Evolutionary conservation across 2,113 vertebrate genomes (phyloP).

Genomic region (Ranitomeya variabilis): DNA sequence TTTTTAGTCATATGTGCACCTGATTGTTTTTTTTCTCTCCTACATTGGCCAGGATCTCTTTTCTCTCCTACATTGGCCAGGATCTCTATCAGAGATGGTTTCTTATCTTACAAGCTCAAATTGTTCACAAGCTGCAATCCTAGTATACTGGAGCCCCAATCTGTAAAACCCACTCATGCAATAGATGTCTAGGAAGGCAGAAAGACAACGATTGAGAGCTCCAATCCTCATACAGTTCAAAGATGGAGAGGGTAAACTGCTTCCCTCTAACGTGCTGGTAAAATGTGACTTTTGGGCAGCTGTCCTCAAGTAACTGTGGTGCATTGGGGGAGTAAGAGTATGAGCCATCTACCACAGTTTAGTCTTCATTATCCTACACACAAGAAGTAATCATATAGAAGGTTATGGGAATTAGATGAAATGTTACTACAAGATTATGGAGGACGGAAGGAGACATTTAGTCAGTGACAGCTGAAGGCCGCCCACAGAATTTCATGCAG

Average conservation of each 20-base stretch:
- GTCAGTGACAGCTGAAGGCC: constrained; percentile 47
- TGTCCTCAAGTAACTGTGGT: not conserved
- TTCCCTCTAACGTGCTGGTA: not conserved
- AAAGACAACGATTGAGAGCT: not conserved
- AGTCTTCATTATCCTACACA: not conserved
- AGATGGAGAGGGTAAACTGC: not conserved
- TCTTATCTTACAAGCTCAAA: not conserved
- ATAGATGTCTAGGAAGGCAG: not conserved
- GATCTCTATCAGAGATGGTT: not conserved
- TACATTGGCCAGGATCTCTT: too few relatives aligned
- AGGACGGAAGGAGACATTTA: not conserved
- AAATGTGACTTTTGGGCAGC: not conserved
- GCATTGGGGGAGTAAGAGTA: not conserved
- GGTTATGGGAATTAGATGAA: not conserved
- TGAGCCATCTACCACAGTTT: not conserved
- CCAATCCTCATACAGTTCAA: not conserved
- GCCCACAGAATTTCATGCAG: constrained; percentile 43
- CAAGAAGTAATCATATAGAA: not conserved
- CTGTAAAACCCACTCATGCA: not conserved
- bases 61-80: too few relatives aligned
- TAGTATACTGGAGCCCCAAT: not conserved
- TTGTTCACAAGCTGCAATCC: not conserved
- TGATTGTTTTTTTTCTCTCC: too few relatives aligned
- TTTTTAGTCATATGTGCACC: not conserved
- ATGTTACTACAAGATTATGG: constrained; percentile 30